Evolutionary conservation across 2,888 invertebrate species (phyloP), one percentile per base, ranked within the genome.

Genomic region (Philhelius pedissequus): DNA sequence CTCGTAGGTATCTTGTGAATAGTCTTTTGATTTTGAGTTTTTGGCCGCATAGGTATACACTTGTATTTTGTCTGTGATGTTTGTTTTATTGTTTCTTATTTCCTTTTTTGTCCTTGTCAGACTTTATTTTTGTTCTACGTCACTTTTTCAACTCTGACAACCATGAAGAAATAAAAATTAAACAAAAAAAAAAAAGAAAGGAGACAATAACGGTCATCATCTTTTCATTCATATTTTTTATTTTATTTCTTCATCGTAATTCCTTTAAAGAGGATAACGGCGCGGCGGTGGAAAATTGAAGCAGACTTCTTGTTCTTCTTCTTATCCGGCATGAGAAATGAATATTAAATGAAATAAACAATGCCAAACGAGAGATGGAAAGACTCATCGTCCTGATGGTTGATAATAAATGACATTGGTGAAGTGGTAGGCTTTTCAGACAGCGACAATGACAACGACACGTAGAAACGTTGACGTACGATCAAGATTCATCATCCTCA

Each of bases 391-490:
- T n/a, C n/a, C n/a, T n/a, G 62, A 74, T 45, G 27, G 52, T 75
- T 69, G 60, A 79, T 38, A 58, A 69, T 43, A 70, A 71, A 78
- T 78, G 73, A 54, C 58, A 78, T 30, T 71, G 77, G 43, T 73
- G 74, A 76, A 81, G 78, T 79, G 74, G 78, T 79, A 74, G 74
- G 74, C 79, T 74, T 83, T 83, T 75, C 64, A 79, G 69, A 74
- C 66, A 73, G 68, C 48, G 35, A 58, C 74, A 66, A 48, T 58
- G 70, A 77, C 77, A 71, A 71, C 50, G 62, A 60, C 22, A 45
- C n/a, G 32, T 30, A 20, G 27, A 27, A 69, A 64, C 40, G 69
- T 64, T 70, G 83, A 66, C 79, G 58, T 50, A 73, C 73, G 78
- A 82, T 83, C 74, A 70, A 66, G 79, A 83, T 79, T 74, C 74